These are phyloP conservation scores for Alviniconcha strummeri DNA, from an alignment of 2,888 invertebrate genomes.

Conservation along the genomic window DNA sequence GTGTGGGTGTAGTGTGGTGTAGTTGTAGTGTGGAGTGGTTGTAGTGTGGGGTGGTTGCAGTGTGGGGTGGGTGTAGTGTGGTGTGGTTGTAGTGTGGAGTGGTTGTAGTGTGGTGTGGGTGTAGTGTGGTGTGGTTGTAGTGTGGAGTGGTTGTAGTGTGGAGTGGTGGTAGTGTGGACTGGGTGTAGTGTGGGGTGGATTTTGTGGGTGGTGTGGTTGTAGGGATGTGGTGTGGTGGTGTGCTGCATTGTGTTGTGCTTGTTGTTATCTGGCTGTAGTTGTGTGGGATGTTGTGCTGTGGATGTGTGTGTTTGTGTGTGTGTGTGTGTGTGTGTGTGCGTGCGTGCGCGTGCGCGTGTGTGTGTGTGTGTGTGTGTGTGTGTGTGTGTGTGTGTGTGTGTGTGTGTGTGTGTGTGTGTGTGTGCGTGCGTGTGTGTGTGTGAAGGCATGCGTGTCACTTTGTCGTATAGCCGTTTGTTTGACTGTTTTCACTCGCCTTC, in stretches of 20 bases:
- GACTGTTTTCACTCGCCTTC: too few species aligned
- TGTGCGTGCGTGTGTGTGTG: background rate
- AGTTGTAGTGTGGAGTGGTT: background rate
- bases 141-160: too few species aligned
- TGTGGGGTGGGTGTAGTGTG: too few species aligned
- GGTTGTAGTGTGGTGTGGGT: too few species aligned
- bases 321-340: background rate
- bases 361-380: background rate
- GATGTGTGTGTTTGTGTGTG: background rate
- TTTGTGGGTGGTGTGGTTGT: too few species aligned
- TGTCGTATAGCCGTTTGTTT: too few species aligned
- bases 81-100: too few species aligned
- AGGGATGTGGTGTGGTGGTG: too few species aligned
- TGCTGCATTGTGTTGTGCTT: background rate
- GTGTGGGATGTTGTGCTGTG: background rate
- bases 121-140: too few species aligned
- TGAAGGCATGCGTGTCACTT: background rate
- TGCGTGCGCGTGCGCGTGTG: background rate
- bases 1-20: too few species aligned
- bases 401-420: background rate
- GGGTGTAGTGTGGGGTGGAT: background rate
- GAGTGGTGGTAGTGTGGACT: background rate
- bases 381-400: conserved; percentile 1
- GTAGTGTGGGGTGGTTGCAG: too few species aligned
- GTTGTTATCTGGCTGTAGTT: background rate